Percentiles rank a stretch among this genome's conserved stretches.
Evolutionary conservation across 2,797 vertebrate genomes (phyloP).

Genomic region (Crax fasciolata): DNA sequence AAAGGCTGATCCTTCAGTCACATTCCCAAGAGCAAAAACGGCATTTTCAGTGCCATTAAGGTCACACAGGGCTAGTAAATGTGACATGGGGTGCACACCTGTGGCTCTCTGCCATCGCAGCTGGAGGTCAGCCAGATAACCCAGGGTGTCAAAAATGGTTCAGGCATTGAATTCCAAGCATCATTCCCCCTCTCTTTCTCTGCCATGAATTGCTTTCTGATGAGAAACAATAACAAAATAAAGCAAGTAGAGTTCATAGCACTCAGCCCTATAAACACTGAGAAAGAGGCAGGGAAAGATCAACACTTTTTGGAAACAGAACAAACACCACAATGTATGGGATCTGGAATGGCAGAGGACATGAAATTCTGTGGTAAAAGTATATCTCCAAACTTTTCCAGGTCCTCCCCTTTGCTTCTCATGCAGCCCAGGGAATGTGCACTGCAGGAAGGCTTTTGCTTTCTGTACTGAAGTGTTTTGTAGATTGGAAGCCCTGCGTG

Average conservation of each 20-base stretch:
- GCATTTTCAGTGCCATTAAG: background rate
- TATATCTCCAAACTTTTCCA: background rate
- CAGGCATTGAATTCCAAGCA: background rate
- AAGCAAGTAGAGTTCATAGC: background rate
- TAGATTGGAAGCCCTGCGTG: background rate
- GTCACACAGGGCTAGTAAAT: background rate
- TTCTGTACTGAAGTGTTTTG: background rate
- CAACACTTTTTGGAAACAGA: background rate
- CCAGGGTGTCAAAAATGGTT: background rate
- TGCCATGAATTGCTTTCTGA: background rate
- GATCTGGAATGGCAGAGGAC: background rate
- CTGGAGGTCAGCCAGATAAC: background rate
- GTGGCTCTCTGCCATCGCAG: background rate
- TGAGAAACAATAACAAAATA: background rate
- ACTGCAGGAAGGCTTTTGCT: background rate
- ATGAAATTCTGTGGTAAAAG: background rate
- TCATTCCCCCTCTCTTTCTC: background rate
- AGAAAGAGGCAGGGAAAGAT: accelerated
- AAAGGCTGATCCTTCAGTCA: background rate
- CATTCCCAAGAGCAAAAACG: background rate
- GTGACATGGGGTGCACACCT: accelerated
- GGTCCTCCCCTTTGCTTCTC: background rate
- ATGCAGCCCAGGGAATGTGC: background rate
- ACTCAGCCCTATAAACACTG: background rate
- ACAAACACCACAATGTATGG: background rate